phyloP scores from a whole-genome alignment of 1,140 invertebrate genomes.

The Thalassaphorura encarpata region DNA sequence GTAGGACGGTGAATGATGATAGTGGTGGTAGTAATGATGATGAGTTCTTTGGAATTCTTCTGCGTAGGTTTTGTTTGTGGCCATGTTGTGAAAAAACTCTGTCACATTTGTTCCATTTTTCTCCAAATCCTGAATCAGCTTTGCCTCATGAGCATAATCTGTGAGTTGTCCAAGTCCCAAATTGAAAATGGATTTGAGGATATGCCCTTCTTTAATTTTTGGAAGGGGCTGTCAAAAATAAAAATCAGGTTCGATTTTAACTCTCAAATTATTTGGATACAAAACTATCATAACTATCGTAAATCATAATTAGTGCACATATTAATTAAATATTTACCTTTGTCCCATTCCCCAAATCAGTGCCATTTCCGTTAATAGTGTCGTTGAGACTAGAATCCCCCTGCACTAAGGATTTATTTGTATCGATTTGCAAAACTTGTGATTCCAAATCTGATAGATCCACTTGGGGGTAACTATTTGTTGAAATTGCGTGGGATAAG shows the following conservation, averaged over 20 bases:
- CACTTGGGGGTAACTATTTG: too few relatives aligned
- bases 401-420: too few relatives aligned
- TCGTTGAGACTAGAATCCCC: neutral
- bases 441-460: too few relatives aligned
- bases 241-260: too few relatives aligned
- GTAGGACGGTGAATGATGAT: neutral
- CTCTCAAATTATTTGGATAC: neutral
- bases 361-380: neutral
- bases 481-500: too few relatives aligned
- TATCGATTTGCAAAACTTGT: too few relatives aligned
- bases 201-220: conserved; percentile 25
- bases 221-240: too few relatives aligned
- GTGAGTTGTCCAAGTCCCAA: conserved; percentile 18
- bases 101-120: conserved; percentile 29
- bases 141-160: conserved; percentile 29
- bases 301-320: neutral
- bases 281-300: neutral
- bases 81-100: conserved; percentile 19
- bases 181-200: conserved; percentile 23
- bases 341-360: neutral
- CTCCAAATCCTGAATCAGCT: conserved; percentile 26
- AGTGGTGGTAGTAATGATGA: conserved; percentile 12
- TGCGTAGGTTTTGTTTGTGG: conserved; percentile 3
- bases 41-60: conserved; percentile 15
- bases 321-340: neutral